Conservation (phyloP, 2,113 vertebrate genomes). For the Tiliqua scincoides region DNA sequence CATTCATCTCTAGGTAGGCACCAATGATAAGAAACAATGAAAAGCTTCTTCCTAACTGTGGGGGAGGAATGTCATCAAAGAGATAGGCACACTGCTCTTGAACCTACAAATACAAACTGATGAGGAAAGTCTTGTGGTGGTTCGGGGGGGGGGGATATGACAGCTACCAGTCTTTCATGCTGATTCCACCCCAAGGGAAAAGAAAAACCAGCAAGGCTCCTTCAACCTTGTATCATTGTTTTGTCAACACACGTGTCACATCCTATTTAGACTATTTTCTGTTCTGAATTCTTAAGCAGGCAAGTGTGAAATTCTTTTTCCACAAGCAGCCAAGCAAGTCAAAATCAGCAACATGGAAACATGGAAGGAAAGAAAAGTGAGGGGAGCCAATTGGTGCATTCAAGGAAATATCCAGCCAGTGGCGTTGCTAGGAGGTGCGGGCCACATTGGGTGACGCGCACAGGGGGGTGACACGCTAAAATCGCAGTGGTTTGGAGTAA, state of each 20-base stretch:
- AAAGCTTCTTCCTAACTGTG: neutral
- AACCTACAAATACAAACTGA: neutral
- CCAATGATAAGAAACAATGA: neutral
- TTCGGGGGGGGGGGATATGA: no score
- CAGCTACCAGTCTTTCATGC: neutral
- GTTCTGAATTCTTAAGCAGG: neutral
- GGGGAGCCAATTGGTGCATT: neutral
- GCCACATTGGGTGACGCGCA: no score
- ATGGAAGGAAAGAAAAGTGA: neutral
- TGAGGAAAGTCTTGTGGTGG: neutral
- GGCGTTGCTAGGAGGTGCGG: no score
- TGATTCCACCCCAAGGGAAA: neutral
- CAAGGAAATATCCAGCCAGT: neutral
- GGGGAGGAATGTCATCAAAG: neutral
- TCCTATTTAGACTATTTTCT: neutral
- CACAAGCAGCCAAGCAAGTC: neutral
- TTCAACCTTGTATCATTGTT: neutral
- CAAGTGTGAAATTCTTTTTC: neutral
- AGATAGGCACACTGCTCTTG: neutral
- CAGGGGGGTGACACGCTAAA: no score
- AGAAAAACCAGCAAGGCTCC: neutral
- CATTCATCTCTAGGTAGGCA: neutral
- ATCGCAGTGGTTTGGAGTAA: no score
- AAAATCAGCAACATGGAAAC: slow-evolving; percentile 5
- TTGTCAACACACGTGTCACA: neutral